Percentiles rank a stretch among this genome's conserved stretches.
Conservation (phyloP, 2,888 invertebrate species). For the Metellina segmentata region DNA sequence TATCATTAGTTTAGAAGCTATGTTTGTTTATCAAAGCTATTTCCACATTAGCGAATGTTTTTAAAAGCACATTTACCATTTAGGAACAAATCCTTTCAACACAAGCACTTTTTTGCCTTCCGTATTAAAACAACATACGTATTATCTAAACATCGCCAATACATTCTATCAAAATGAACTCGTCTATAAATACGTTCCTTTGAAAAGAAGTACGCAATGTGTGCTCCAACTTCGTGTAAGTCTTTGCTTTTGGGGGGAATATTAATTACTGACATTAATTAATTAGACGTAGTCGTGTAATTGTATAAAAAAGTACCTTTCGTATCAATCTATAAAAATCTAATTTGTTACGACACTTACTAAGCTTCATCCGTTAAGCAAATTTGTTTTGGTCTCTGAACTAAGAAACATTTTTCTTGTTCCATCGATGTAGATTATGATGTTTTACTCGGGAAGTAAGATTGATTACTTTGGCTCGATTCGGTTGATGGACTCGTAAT, state of each 20-base stretch:
- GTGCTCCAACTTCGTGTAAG: background rate
- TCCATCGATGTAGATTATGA: background rate
- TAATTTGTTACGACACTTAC: slow-evolving; percentile 4
- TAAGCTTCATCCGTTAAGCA: background rate
- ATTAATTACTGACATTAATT: background rate
- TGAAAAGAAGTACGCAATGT: background rate
- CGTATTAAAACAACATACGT: too few relatives aligned
- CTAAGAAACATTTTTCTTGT: background rate
- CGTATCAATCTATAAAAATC: slow-evolving; percentile 13
- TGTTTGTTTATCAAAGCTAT: too few relatives aligned
- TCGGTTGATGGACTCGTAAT: background rate
- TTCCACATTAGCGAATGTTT: too few relatives aligned
- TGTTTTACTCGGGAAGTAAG: background rate
- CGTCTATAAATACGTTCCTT: too few relatives aligned
- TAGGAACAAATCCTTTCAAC: too few relatives aligned
- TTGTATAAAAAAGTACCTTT: background rate
- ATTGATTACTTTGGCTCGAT: background rate
- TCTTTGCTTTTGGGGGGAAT: background rate
- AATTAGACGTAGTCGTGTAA: background rate
- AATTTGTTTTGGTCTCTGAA: slow-evolving; percentile 7
- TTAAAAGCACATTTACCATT: too few relatives aligned
- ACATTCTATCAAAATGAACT: too few relatives aligned
- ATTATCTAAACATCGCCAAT: too few relatives aligned
- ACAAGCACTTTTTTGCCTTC: too few relatives aligned
- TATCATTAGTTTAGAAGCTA: too few relatives aligned